A percentile compares a stretch with the other conserved stretches of the same genome.
These are phyloP conservation scores for Aricia artaxerxes DNA, from an alignment of 2,888 invertebrate species.

Conservation along the genomic window DNA sequence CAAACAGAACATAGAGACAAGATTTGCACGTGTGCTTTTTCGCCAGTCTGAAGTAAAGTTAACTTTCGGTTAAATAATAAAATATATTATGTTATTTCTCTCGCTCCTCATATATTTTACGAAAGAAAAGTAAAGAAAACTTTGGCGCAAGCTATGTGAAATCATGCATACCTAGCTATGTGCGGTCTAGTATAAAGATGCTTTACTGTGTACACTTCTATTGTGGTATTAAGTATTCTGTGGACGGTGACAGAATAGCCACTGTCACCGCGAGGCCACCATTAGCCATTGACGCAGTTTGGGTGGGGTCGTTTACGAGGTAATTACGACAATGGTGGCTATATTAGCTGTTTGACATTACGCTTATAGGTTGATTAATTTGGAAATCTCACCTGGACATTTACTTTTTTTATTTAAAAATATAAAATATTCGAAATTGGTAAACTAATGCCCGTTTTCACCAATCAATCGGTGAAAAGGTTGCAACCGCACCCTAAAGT, in stretches of 20 bases:
- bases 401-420: not conserved
- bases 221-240: not conserved
- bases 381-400: not conserved
- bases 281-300: conserved; percentile 4
- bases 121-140: not conserved
- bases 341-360: not conserved
- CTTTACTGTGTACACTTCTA: not conserved
- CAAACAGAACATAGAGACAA: too few relatives aligned
- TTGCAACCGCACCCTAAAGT: too few relatives aligned
- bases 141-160: too few relatives aligned
- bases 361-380: not conserved
- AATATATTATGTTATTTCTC: too few relatives aligned
- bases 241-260: not conserved
- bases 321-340: not conserved
- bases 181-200: too few relatives aligned
- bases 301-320: conserved; percentile 1
- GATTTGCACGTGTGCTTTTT: too few relatives aligned
- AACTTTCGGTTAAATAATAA: too few relatives aligned
- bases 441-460: not conserved
- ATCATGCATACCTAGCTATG: too few relatives aligned
- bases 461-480: not conserved
- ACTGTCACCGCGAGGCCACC: conserved; percentile 10
- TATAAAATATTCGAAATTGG: not conserved
- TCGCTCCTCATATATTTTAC: not conserved
- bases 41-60: too few relatives aligned